Evolutionary conservation across 2,888 invertebrate species (phyloP).

Genomic region (Trachelus troglodyta): DNA sequence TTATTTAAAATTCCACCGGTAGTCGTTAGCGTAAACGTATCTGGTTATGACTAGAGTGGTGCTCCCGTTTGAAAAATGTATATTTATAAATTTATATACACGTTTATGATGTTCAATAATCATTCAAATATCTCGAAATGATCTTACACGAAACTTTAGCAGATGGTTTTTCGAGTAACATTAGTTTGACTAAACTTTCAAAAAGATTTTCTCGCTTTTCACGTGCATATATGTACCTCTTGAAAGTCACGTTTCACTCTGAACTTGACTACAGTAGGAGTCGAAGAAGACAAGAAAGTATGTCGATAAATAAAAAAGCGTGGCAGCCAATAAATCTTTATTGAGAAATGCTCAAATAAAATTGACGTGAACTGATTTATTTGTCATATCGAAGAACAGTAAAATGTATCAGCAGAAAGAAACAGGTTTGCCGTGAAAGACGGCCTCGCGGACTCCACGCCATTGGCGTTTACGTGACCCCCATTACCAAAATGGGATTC

Average conservation of each 20-base stretch:
- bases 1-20: neutral
- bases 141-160: neutral
- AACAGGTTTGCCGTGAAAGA: neutral
- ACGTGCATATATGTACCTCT: neutral
- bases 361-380: neutral
- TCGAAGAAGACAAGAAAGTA: neutral
- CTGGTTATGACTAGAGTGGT: neutral
- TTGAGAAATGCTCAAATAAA: neutral
- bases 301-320: neutral
- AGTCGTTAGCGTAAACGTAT: neutral
- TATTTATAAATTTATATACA: neutral
- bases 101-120: neutral
- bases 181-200: neutral
- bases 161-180: neutral
- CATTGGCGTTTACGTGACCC: neutral
- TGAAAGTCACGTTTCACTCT: neutral
- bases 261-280: neutral
- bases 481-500: neutral
- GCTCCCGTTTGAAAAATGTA: neutral
- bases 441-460: neutral
- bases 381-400: neutral
- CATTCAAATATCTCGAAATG: neutral
- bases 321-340: neutral
- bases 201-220: neutral
- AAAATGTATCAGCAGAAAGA: neutral